Conservation (phyloP, 1,140 invertebrate genomes). For the Drosophila bipectinata region DNA sequence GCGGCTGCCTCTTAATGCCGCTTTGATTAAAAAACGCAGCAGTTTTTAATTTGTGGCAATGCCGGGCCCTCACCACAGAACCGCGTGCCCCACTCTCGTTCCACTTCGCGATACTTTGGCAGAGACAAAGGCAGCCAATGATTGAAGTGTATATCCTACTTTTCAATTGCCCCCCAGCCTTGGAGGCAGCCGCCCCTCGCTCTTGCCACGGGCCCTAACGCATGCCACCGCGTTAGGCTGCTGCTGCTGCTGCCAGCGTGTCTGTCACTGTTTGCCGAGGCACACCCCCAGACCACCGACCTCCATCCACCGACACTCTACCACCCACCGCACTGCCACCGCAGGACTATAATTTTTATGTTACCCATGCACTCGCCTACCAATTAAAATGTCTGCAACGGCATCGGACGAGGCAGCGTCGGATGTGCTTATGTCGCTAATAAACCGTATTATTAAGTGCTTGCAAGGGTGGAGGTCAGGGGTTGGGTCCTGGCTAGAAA, state of each 20-base stretch:
- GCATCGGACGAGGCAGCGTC: constrained; percentile 54
- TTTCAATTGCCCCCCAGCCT: constrained; percentile 73
- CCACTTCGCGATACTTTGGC: constrained; percentile 55
- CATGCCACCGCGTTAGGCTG: background rate
- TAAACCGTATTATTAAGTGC: constrained; percentile 82
- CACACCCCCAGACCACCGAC: constrained; percentile 6
- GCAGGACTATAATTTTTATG: constrained; percentile 79
- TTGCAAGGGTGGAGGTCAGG: constrained; percentile 24
- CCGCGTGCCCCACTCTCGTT: constrained; percentile 27
- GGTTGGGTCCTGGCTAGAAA: background rate
- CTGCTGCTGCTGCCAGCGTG: constrained; percentile 30
- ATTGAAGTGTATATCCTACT: constrained; percentile 79
- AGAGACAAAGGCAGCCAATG: constrained; percentile 79
- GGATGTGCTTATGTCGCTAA: constrained; percentile 82
- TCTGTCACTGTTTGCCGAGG: constrained; percentile 50
- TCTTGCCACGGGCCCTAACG: background rate
- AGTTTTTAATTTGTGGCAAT: constrained; percentile 78
- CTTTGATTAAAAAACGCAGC: constrained; percentile 81
- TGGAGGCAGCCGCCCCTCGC: constrained; percentile 20
- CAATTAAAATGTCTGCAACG: constrained; percentile 80
- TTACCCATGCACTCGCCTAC: constrained; percentile 80
- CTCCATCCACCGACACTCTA: background rate
- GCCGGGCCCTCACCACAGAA: constrained; percentile 33
- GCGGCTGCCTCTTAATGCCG: constrained; percentile 60
- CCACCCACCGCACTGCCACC: constrained; percentile 39